These are phyloP conservation scores for Holacanthella duospinosa DNA, from an alignment of 2,888 invertebrate species.

Conservation along the genomic window DNA sequence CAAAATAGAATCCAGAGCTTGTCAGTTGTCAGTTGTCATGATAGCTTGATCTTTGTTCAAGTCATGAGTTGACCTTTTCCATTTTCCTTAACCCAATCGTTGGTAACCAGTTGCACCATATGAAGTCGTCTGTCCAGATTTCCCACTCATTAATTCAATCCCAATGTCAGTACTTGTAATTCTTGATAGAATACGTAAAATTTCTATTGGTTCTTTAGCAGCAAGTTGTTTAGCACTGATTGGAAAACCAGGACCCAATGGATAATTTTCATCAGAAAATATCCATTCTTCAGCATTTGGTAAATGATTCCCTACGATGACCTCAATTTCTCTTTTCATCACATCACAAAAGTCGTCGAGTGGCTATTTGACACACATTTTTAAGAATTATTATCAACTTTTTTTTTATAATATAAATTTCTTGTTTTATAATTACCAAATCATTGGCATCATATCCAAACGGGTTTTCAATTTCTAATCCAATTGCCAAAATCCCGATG, in stretches of 20 bases:
- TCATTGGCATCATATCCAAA: slow-evolving; percentile 34
- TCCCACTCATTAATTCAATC: background rate
- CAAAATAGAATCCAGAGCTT: too few species aligned
- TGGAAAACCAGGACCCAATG: background rate
- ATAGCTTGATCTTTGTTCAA: too few species aligned
- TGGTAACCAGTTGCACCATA: background rate
- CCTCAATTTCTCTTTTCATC: slow-evolving; percentile 7
- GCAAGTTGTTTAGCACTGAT: background rate
- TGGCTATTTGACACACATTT: too few species aligned
- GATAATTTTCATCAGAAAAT: background rate
- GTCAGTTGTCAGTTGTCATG: too few species aligned
- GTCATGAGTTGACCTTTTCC: too few species aligned
- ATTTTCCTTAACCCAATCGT: background rate
- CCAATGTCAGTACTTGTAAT: background rate
- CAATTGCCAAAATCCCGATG: slow-evolving; percentile 28
- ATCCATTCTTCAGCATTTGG: slow-evolving; percentile 5
- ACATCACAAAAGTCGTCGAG: slow-evolving; percentile 11
- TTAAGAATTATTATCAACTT: too few species aligned
- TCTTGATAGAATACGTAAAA: background rate
- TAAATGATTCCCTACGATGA: background rate
- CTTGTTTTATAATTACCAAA: slow-evolving; percentile 9
- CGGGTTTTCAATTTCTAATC: slow-evolving; percentile 34
- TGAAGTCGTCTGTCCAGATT: background rate
- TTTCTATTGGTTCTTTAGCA: background rate
- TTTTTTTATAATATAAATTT: too few species aligned